Conservation (phyloP, 2,888 invertebrate species). For the Leucophenga maculata region DNA sequence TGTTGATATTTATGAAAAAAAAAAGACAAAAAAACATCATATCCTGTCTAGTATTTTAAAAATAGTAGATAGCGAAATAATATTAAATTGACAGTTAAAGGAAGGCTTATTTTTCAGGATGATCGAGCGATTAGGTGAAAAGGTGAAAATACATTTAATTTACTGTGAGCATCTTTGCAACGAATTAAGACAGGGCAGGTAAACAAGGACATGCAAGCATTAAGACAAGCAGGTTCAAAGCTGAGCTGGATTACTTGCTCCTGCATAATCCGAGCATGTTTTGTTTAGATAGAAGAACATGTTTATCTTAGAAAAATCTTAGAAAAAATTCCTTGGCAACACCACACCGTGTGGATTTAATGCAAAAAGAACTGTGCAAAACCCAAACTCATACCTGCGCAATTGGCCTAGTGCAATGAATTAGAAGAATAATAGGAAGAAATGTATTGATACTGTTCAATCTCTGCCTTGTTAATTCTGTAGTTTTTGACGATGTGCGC, state of each 20-base stretch:
- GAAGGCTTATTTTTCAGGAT: not conserved
- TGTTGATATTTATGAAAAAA: too few relatives aligned
- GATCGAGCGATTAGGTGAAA: not conserved
- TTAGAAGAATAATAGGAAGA: too few relatives aligned
- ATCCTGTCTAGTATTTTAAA: not conserved
- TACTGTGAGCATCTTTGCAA: slow-evolving; percentile 8
- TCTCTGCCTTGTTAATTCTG: too few relatives aligned
- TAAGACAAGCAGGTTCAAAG: not conserved
- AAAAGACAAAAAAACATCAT: too few relatives aligned
- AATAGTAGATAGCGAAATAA: not conserved
- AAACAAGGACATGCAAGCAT: not conserved
- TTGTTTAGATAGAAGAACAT: not conserved
- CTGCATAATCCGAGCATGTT: not conserved
- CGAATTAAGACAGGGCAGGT: not conserved
- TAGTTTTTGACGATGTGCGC: not conserved
- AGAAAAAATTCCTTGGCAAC: too few relatives aligned
- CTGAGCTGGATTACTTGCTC: slow-evolving; percentile 3
- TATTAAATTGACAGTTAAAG: not conserved
- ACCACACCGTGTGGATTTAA: too few relatives aligned
- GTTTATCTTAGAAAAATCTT: too few relatives aligned
- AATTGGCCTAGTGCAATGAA: too few relatives aligned
- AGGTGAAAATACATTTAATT: slow-evolving; percentile 18
- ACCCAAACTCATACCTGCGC: too few relatives aligned
- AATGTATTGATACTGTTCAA: too few relatives aligned
- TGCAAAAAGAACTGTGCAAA: too few relatives aligned